A percentile compares a stretch with the other conserved stretches of the same genome.
These are phyloP conservation scores for Colaptes auratus DNA, from an alignment of 2,113 vertebrate genomes.

Conservation along the genomic window DNA sequence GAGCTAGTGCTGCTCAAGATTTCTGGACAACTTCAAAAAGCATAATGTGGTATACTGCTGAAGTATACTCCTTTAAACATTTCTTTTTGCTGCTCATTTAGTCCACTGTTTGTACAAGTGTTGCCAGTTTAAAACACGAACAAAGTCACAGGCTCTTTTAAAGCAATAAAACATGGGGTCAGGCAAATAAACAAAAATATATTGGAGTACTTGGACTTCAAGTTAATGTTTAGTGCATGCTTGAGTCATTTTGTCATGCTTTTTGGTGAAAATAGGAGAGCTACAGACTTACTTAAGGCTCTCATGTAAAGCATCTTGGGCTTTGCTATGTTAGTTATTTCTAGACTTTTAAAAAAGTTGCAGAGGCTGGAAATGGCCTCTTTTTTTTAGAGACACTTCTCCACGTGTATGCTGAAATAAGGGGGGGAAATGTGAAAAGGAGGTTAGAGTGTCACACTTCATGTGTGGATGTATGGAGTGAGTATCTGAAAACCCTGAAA, in stretches of 20 bases:
- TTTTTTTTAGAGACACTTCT: not conserved
- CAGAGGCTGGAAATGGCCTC: not conserved
- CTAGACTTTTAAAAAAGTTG: not conserved
- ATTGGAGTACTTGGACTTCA: not conserved
- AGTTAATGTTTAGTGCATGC: not conserved
- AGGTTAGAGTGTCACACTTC: not conserved
- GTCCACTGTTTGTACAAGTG: not conserved
- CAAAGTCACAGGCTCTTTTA: not conserved
- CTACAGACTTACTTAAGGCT: not conserved
- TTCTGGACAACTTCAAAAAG: not conserved
- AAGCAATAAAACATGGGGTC: not conserved
- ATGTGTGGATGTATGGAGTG: fast-evolving
- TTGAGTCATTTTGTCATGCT: not conserved
- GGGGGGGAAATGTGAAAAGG: not conserved
- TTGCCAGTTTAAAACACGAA: not conserved
- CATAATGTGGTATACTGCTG: not conserved
- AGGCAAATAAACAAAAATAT: not conserved
- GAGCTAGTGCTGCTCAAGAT: not conserved
- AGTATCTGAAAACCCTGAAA: not conserved
- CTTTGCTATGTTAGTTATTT: not conserved
- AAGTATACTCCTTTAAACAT: not conserved
- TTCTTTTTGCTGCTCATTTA: not conserved
- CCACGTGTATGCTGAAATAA: not conserved
- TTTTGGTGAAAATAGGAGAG: not conserved
- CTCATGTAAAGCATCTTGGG: not conserved